Percentiles rank a stretch among this genome's conserved stretches.
Evolutionary conservation across 1,140 invertebrate genomes (phyloP).

Genomic region (Lysiphlebus fabarum): DNA sequence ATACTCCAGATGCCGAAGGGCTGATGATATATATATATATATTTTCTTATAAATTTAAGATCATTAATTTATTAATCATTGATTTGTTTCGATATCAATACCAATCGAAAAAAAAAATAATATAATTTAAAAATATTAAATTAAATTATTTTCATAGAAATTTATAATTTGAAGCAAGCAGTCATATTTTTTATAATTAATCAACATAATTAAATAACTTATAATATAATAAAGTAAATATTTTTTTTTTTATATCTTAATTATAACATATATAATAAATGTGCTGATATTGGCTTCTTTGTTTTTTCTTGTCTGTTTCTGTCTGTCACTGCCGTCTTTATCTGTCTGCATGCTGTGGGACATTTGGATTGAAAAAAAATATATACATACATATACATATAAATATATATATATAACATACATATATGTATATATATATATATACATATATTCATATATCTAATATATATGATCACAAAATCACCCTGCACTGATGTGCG

Average conservation of each 20-base stretch:
- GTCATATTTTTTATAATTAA: background rate
- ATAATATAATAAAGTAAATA: conserved; percentile 2
- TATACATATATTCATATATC: no score
- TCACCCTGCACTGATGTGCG: conserved; percentile 30
- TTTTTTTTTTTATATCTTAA: conserved; percentile 19
- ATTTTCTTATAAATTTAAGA: conserved; percentile 7
- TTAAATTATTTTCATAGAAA: background rate
- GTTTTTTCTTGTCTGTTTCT: conserved; percentile 53
- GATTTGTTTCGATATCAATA: conserved; percentile 1
- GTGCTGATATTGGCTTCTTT: conserved; percentile 54
- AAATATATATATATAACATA: conserved; percentile 4
- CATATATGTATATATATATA: no score
- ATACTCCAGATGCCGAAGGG: conserved; percentile 20
- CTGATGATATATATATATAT: background rate
- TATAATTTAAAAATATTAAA: background rate
- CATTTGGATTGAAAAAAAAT: conserved; percentile 42
- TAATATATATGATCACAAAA: conserved; percentile 24
- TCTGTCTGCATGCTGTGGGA: conserved; percentile 57
- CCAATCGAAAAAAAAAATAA: background rate
- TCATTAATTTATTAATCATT: background rate
- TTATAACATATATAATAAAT: conserved; percentile 40
- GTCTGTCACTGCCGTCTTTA: conserved; percentile 54
- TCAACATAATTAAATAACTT: background rate
- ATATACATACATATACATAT: conserved; percentile 17
- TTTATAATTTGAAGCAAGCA: background rate